Conservation (phyloP, 1,140 invertebrate species). For the Cardiocondyla obscurior region DNA sequence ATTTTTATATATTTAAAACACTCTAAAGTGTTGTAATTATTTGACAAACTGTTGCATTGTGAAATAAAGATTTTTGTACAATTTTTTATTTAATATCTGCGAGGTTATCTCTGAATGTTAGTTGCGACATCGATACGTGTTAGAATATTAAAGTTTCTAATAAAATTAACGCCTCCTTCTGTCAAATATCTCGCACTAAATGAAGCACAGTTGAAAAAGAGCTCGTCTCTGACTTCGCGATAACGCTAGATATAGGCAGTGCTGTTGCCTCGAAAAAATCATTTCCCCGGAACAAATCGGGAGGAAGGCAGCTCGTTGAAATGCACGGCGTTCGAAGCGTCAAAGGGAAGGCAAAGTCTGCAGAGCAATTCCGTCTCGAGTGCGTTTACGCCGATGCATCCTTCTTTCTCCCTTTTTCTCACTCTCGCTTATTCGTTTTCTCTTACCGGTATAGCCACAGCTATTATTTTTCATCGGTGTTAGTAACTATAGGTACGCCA, state of each 20-base stretch:
- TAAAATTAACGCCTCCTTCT: not conserved
- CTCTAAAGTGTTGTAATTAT: not conserved
- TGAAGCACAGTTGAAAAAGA: conserved; percentile 26
- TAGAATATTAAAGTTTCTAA: not conserved
- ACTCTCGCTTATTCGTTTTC: conserved; percentile 16
- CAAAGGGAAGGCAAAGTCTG: conserved; percentile 71
- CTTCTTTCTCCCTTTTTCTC: conserved; percentile 15
- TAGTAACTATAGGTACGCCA: conserved; percentile 64
- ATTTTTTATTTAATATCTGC: not conserved
- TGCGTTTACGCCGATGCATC: conserved; percentile 69
- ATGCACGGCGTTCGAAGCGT: conserved; percentile 73
- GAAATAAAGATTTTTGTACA: not conserved
- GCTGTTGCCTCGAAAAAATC: conserved; percentile 67
- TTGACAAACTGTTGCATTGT: not conserved
- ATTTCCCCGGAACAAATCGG: conserved; percentile 71
- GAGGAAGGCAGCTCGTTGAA: conserved; percentile 71
- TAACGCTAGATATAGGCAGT: conserved; percentile 34
- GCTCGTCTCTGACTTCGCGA: conserved; percentile 7
- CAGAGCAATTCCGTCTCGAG: conserved; percentile 72
- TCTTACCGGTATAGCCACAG: conserved; percentile 62
- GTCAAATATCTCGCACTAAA: conserved; percentile 4
- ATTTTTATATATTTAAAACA: not conserved
- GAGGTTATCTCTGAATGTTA: not conserved
- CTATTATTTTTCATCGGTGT: conserved; percentile 74
- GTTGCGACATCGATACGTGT: not conserved